Conservation (phyloP, 1,140 invertebrate genomes). For the Lamellibrachia luymesi region DNA sequence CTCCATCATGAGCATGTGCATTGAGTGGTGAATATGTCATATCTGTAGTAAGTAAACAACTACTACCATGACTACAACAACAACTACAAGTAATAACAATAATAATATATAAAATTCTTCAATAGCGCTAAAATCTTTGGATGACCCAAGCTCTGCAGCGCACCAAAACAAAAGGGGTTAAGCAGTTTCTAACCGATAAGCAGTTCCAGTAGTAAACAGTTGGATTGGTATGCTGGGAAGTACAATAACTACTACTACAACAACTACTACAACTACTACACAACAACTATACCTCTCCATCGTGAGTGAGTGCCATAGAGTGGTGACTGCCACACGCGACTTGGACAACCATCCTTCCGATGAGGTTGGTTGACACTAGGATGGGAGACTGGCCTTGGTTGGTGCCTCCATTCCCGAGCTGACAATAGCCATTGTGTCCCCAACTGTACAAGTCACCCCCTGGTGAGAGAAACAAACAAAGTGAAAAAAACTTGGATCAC, state of each 20-base stretch:
- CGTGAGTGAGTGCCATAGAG: slow-evolving; percentile 64
- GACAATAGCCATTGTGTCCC: slow-evolving; percentile 69
- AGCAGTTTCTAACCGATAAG: too few relatives aligned
- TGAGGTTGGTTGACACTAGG: slow-evolving; percentile 58
- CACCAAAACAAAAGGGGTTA: too few relatives aligned
- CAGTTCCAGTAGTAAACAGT: too few relatives aligned
- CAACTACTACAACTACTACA: neutral
- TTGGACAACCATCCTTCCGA: slow-evolving; percentile 60
- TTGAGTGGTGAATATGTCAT: neutral
- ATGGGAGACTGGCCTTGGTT: slow-evolving; percentile 62
- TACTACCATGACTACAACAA: too few relatives aligned
- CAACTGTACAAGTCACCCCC: slow-evolving; percentile 67
- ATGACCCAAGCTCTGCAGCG: too few relatives aligned
- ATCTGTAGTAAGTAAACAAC: neutral
- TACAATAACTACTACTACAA: neutral
- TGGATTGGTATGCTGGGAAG: too few relatives aligned
- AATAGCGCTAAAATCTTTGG: too few relatives aligned
- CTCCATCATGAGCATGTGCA: neutral
- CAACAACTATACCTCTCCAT: slow-evolving; percentile 61
- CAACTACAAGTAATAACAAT: neutral
- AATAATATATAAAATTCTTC: too few relatives aligned
- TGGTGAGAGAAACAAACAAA: slow-evolving; percentile 14
- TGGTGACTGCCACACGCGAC: slow-evolving; percentile 69
- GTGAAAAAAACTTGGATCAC: neutral
- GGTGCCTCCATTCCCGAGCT: slow-evolving; percentile 65